Conservation (phyloP, 1,140 invertebrate genomes). For the Amyelois transitella region DNA sequence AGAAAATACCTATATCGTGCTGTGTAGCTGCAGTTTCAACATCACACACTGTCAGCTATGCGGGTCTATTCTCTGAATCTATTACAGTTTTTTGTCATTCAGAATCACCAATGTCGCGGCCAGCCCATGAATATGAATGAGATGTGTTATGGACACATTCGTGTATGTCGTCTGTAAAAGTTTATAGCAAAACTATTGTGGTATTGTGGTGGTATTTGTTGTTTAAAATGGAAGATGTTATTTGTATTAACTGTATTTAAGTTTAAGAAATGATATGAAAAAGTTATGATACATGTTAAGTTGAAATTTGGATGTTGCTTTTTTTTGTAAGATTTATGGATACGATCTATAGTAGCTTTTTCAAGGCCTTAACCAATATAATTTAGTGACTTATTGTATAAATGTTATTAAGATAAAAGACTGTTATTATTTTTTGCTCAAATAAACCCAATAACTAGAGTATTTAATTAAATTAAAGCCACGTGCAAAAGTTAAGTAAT, state of each 20-base stretch:
- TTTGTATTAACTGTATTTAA: neutral
- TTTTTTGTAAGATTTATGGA: too few relatives aligned
- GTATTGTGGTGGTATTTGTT: neutral
- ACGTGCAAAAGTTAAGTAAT: neutral
- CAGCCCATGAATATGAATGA: conserved; percentile 40
- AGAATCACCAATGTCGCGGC: conserved; percentile 9
- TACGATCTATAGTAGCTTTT: too few relatives aligned
- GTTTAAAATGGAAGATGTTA: neutral
- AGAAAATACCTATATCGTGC: conserved; percentile 6
- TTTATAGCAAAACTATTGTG: neutral
- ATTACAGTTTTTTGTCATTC: conserved; percentile 59
- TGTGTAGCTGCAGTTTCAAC: conserved; percentile 29
- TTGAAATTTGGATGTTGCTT: too few relatives aligned
- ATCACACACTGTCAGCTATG: conserved; percentile 43
- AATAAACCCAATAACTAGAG: too few relatives aligned
- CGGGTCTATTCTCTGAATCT: conserved; percentile 64
- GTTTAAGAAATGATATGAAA: too few relatives aligned
- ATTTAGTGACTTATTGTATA: too few relatives aligned
- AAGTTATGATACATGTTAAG: too few relatives aligned
- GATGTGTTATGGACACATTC: neutral
- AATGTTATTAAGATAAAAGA: too few relatives aligned
- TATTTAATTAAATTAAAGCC: too few relatives aligned
- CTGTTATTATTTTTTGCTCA: too few relatives aligned
- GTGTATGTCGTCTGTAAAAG: neutral
- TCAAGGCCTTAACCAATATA: too few relatives aligned